Evolutionary conservation across 2,113 vertebrate genomes (phyloP), one percentile per base, ranked within the genome.

Genomic region (Poeciliopsis prolifica): DNA sequence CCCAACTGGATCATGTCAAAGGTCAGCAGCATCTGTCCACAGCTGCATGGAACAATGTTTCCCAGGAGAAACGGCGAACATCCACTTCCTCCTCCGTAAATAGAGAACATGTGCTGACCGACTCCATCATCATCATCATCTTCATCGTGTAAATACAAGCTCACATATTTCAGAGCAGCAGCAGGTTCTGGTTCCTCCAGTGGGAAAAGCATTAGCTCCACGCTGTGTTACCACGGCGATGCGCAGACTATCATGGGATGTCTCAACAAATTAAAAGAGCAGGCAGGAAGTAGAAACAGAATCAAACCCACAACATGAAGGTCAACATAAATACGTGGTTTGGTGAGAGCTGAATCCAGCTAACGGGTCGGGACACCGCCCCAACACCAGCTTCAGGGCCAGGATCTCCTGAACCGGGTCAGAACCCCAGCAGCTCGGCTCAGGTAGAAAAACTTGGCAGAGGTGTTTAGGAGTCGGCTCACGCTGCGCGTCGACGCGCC

Each of bases 61-160:
- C 93, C 88, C 90, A 76, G 70, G 92, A 93, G 92, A 92, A 92
- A 88, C 83, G 88, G 79, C 83, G 79, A 87, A 74, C 74, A 83
- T 84, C 70, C 86, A 89, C 85, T 92, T 92, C 90, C 90, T 60
- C 68, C 61, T 66, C 66, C 58, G 65, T 75, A 86, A 86, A 88
- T 80, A 75, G 51, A 85, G 78, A 91, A 85, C 88, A 91, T 33
- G 72, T 91, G 88, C 81, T 78, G 70, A 80, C 75, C 70, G 29
- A 61, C 73, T 22, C 11, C 63, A 68, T 77, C 51, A 22, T 15
- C 71, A 31, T 19, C 44, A 60, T 29, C 29, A 29, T 29, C 33
- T 35, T 35, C 10, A 37, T 37, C 35, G 2, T 37, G 35, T 37
- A 37, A 37, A 12, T 37, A 11, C 35, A 37, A 37, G 35, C 35